phyloP scores from a whole-genome alignment of 64 coral and sea anemone species.

The Actinia equina region DNA sequence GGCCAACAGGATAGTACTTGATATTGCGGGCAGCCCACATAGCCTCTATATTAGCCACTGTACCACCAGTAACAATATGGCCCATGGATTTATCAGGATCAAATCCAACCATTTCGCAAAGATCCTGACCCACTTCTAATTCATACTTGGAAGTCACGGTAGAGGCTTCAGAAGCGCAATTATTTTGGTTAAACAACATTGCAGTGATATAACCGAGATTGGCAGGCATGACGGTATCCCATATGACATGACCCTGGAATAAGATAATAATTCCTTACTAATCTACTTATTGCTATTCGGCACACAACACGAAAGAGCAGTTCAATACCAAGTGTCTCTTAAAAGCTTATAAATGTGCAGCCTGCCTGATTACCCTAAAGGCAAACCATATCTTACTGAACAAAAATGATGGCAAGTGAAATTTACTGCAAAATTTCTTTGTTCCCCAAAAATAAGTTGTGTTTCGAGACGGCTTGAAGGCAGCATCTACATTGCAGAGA shows the following conservation, averaged over 20 bases:
- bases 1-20: conserved; percentile 56
- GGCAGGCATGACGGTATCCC: conserved; percentile 62
- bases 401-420: too few species aligned
- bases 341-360: too few species aligned
- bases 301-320: too few species aligned
- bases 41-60: conserved; percentile 67
- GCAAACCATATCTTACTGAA: too few species aligned
- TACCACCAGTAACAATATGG: conserved; percentile 41
- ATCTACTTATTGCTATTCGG: too few species aligned
- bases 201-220: conserved; percentile 75
- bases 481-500: too few species aligned
- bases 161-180: conserved; percentile 44
- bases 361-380: too few species aligned
- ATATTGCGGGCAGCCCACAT: conserved; percentile 71
- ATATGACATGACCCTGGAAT: conserved; percentile 62
- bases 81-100: conserved; percentile 32
- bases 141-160: conserved; percentile 58
- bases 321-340: too few species aligned
- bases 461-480: too few species aligned
- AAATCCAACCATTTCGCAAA: conserved; percentile 80
- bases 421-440: too few species aligned
- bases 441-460: too few species aligned
- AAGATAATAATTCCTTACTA: too few species aligned
- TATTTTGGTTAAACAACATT: conserved; percentile 75
- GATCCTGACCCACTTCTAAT: conserved; percentile 51